Evolutionary conservation across 2,888 invertebrate species (phyloP), one percentile per base, ranked within the genome.

Genomic region (Octonoba sinensis): DNA sequence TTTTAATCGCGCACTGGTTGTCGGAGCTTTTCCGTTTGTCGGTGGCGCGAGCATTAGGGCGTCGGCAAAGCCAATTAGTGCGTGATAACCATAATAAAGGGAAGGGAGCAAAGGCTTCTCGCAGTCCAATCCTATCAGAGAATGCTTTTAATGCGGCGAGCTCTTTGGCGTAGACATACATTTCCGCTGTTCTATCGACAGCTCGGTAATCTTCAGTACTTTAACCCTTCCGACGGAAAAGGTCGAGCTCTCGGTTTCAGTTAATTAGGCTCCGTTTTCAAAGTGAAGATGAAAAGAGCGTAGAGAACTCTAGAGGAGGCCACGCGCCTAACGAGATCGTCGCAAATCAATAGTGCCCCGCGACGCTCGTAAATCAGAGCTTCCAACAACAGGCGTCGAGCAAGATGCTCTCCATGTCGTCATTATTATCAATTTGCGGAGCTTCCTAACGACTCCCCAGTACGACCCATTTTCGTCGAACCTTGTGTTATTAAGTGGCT

Each of bases 371-470:
- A 81, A 81, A 81, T 81, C 79, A 81, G 79, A 22, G 64, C 64
- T 57, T 44, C 16, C 77, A 64, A 71, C 77, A 70, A 77, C 64
- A 56, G 24, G 44, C 18, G 66, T 57, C 60, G 67, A 65, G 56
- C 65, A 66, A 51, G 66, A 60, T 67, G 73, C 79, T 64, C 65
- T 59, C 75, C 81, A 15, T 75, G 81, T 82, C 81, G 74, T 82
- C 81, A 82, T 82, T 82, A 82, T 82, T 82, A 82, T 82, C 81
- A 82, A 82, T 82, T 82, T 82, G 81, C 59, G 81, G 74, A 57
- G 81, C 36, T 74, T 70, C 24, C 65, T 74, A 74, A 75, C 74
- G 81, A 74, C 54, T 47, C 56, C 59, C 74, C 74, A 70, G 73
- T 62, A 57, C 81, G 81, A 70, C 74, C 81, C 81, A 75, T 75